A percentile compares a stretch with the other conserved stretches of the same genome.
Conservation (phyloP, 2,797 vertebrate genomes). For the Lepilemur septentrionalis region DNA sequence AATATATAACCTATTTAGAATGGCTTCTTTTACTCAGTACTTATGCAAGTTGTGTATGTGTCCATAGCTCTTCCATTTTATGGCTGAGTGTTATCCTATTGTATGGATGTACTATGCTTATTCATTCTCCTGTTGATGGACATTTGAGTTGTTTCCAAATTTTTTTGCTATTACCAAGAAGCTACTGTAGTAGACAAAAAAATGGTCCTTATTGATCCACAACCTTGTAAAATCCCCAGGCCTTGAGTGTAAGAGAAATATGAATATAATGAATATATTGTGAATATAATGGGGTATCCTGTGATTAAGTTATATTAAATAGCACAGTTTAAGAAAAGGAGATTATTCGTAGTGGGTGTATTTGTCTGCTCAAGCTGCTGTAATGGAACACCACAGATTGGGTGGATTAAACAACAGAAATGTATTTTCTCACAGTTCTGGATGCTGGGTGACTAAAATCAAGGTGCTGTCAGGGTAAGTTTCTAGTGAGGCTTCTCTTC, state of each 20-base stretch:
- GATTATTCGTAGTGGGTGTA: not conserved
- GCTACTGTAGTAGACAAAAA: not conserved
- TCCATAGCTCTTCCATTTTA: not conserved
- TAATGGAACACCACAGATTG: not conserved
- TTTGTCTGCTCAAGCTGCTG: not conserved
- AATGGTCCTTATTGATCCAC: not conserved
- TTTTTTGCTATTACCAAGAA: not conserved
- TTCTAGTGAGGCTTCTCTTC: not conserved
- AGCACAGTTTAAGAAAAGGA: not conserved
- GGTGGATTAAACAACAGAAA: not conserved
- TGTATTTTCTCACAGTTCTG: not conserved
- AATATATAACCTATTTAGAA: not conserved
- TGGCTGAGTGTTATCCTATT: not conserved
- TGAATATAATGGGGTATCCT: not conserved
- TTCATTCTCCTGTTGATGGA: not conserved
- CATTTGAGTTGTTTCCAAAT: not conserved
- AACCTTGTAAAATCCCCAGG: not conserved
- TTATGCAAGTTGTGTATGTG: not conserved
- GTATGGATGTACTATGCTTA: not conserved
- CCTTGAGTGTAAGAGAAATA: not conserved
- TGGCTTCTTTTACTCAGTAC: not conserved
- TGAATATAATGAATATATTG: too few species aligned
- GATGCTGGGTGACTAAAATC: not conserved
- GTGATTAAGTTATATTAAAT: not conserved
- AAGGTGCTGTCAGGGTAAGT: not conserved